phyloP scores from a whole-genome alignment of 2,113 vertebrate genomes.

The Microcebus tavaratra region DNA sequence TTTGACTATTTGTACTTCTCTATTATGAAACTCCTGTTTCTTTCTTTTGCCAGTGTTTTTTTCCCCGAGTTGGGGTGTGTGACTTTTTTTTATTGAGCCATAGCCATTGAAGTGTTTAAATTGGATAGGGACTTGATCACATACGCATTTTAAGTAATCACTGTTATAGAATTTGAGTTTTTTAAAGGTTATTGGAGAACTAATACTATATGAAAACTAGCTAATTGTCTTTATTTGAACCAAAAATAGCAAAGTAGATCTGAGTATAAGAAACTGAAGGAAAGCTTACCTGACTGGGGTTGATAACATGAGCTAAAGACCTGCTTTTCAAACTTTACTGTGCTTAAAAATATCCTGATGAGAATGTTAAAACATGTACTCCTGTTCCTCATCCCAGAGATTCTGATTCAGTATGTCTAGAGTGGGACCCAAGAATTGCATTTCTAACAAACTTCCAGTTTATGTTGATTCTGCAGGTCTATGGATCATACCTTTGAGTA shows the following conservation, averaged over 20 bases:
- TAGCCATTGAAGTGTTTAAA: not conserved
- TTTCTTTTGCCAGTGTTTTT: not conserved
- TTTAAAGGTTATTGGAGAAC: not conserved
- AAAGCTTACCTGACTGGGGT: not conserved
- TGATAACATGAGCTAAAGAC: not conserved
- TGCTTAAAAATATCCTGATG: not conserved
- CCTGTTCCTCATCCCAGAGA: not conserved
- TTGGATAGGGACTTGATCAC: not conserved
- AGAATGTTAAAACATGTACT: not conserved
- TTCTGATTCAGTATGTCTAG: not conserved
- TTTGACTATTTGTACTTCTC: not conserved
- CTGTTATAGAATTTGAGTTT: not conserved
- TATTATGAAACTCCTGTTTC: not conserved
- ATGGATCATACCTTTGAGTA: not conserved
- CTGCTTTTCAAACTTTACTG: not conserved
- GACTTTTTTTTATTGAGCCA: not conserved
- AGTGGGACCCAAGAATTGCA: not conserved
- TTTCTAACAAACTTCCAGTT: not conserved
- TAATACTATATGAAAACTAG: not conserved
- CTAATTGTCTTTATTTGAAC: conserved; percentile 20
- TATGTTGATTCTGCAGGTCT: not conserved
- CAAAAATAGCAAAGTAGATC: not conserved
- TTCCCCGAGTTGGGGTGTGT: not conserved
- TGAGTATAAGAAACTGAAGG: not conserved
- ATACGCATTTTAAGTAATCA: not conserved